A percentile compares a stretch with the other conserved stretches of the same genome.
Conservation (phyloP, 2,113 vertebrate species). For the Cottus gobio region DNA sequence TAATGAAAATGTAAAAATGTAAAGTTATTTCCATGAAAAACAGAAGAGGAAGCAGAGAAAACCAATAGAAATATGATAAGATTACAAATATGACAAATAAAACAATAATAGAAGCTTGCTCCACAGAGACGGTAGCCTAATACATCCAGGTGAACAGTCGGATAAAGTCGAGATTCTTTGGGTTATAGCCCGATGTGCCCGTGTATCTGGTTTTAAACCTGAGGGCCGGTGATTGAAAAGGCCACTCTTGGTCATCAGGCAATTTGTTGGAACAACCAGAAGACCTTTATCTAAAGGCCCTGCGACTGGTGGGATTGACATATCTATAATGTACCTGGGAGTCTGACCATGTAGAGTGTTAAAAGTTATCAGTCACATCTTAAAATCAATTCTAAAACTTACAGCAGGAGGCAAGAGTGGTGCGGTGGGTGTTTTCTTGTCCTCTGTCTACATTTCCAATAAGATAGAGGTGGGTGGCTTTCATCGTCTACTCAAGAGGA, state of each 20-base stretch:
- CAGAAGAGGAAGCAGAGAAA: neutral
- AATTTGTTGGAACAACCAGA: conserved; percentile 5
- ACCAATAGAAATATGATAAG: neutral
- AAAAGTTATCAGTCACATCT: conserved; percentile 9
- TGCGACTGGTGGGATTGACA: conserved; percentile 1
- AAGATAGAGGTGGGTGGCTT: neutral
- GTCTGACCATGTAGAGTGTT: conserved; percentile 14
- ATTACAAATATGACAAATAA: neutral
- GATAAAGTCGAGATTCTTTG: neutral
- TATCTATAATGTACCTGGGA: conserved; percentile 7
- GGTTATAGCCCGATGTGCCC: neutral
- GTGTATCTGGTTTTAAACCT: neutral
- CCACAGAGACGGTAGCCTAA: neutral
- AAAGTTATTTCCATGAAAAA: neutral
- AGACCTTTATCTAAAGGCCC: neutral
- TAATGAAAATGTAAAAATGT: conserved; percentile 18
- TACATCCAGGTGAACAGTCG: neutral
- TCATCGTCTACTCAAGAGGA: no score
- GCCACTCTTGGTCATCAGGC: neutral
- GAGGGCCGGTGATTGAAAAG: neutral
- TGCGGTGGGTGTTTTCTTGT: neutral
- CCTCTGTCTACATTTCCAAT: neutral
- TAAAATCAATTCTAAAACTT: conserved; percentile 14
- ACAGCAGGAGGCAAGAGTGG: neutral
- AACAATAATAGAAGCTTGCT: neutral